Base-by-base conservation (phyloP, 2,113 vertebrate genomes). In the Upupa epops region DNA sequence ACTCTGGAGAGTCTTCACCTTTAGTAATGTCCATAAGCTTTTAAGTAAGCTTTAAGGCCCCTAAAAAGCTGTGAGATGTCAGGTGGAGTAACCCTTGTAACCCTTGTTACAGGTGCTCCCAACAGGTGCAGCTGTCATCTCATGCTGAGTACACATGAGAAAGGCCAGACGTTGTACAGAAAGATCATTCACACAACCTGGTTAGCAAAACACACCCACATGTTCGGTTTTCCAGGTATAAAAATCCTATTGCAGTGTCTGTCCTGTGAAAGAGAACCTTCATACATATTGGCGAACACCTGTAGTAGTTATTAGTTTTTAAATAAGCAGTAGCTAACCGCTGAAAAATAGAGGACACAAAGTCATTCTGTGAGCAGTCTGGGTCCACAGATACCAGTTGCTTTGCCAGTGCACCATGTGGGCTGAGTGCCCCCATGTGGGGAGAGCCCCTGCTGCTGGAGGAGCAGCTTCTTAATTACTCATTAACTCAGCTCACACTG, bases 361-460 rank as follows among this genome's bases (percentile, higher is more conserved):
- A 42, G 40, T 42, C 40, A 42, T 42, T 42, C 40, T 42, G 40
- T 12, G 40, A n/a, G n/a, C n/a, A 16, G 45, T 17, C 46, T 20
- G 46, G 20, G 46, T 18, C 46, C 46, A 20, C 46, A 31, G 24
- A 36, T 13, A 11, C 32, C 34, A 20, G 20, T 20, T 21, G 55
- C 31, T 32, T 58, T 58, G n/a, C 19, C 55, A 58, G 56, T 6
- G 46, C 40, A 52, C 11, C 51, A 14, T 6, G 28, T 46, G 93
- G 37, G 9, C 75, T 9, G 77, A 77, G 83, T 92, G 96, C 93
- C 95, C 94, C 94, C 94, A 92, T 83, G 13, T 90, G 96, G 95
- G 86, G 8, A 21, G 20, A 69, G 70, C 56, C 58, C 5, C 1
- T 1, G 5, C 29, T 1, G 4, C 16, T 0, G 13, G 14, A 52